These are phyloP conservation scores for Atlantisia rogersi DNA, from an alignment of 2,113 vertebrate genomes.

Conservation along the genomic window DNA sequence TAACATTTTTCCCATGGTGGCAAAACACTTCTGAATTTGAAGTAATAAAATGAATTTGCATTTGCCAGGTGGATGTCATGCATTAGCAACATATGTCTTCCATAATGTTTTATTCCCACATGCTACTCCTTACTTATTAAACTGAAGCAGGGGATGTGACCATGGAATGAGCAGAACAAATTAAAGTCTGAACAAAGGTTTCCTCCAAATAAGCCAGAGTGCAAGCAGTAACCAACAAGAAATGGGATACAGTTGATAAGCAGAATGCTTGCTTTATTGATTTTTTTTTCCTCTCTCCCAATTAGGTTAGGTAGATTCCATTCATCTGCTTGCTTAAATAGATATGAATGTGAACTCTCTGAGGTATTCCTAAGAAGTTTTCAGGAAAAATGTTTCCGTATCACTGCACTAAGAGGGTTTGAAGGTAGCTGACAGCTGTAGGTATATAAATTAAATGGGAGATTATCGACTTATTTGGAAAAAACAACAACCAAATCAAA, in stretches of 20 bases:
- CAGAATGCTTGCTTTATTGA: conserved; percentile 64
- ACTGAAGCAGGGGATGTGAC: not conserved
- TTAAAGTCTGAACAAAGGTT: conserved; percentile 39
- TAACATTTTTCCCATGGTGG: not conserved
- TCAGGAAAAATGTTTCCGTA: conserved; percentile 63
- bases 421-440: conserved; percentile 43
- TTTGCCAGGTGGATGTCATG: not conserved
- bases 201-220: conserved; percentile 6
- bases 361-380: conserved; percentile 67
- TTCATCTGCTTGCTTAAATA: conserved; percentile 58
- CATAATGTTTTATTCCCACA: not conserved
- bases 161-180: conserved; percentile 48
- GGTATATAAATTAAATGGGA: conserved; percentile 65
- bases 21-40: not conserved
- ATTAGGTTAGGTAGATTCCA: conserved; percentile 64
- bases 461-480: conserved; percentile 49
- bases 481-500: not conserved
- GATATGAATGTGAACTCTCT: conserved; percentile 69
- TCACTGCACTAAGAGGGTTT: conserved; percentile 66
- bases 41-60: not conserved
- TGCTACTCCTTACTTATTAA: conserved; percentile 3
- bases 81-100: not conserved
- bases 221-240: conserved; percentile 40
- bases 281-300: conserved; percentile 44
- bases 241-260: conserved; percentile 34